A percentile compares a stretch with the other conserved stretches of the same genome.
Evolutionary conservation across 2,888 invertebrate genomes (phyloP).

Genomic region (Zaprionus lineosus): DNA sequence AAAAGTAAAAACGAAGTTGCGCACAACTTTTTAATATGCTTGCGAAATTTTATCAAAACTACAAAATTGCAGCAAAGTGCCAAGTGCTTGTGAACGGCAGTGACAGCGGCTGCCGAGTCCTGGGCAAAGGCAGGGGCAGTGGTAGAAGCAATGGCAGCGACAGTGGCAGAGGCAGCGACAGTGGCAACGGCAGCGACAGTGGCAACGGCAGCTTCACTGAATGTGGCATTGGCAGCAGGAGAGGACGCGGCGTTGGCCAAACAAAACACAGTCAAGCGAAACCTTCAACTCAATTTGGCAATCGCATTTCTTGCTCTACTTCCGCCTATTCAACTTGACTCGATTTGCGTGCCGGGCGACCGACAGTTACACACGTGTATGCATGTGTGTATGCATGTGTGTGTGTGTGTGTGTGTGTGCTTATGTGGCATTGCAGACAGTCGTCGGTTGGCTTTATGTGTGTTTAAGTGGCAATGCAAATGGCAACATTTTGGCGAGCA

Average conservation of each 20-base stretch:
- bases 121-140: background rate
- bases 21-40: conserved; percentile 79
- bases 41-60: conserved; percentile 80
- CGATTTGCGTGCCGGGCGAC: conserved; percentile 73
- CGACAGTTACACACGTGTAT: conserved; percentile 42
- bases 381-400: conserved; percentile 13
- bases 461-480: conserved; percentile 79
- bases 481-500: conserved; percentile 72
- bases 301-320: conserved; percentile 79
- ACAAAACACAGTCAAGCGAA: conserved; percentile 79
- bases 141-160: background rate
- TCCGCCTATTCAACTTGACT: conserved; percentile 79
- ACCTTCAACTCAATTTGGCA: conserved; percentile 78
- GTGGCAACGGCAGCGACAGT: conserved; percentile 12
- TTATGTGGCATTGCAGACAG: conserved; percentile 13
- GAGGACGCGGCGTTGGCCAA: conserved; percentile 72
- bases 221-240: conserved; percentile 39
- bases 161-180: conserved; percentile 9
- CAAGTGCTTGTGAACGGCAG: conserved; percentile 63
- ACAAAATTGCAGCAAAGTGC: conserved; percentile 80
- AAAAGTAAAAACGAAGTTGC: conserved; percentile 76
- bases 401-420: conserved; percentile 17
- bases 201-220: no score
- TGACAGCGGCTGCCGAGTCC: conserved; percentile 21
- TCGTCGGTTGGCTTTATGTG: conserved; percentile 62